phyloP scores from a whole-genome alignment of 2,113 vertebrate genomes.

The Harpagus bidentatus region DNA sequence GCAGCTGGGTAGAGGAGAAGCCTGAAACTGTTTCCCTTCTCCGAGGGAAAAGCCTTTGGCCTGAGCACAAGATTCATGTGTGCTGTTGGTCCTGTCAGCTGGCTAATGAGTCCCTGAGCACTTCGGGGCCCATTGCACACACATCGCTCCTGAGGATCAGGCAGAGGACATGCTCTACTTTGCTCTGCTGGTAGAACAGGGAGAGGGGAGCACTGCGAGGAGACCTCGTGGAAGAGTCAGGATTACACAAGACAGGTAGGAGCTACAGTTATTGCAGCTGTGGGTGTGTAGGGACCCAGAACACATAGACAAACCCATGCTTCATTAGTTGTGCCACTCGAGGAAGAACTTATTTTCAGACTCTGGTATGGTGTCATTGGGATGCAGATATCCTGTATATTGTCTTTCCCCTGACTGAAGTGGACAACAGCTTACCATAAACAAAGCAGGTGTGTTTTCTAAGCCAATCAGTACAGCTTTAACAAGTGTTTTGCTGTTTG shows the following conservation, averaged over 20 bases:
- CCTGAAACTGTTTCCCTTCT: too few species aligned
- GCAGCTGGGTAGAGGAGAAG: background rate
- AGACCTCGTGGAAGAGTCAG: rapidly evolving
- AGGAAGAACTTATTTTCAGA: background rate
- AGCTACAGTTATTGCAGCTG: background rate
- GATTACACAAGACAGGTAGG: background rate
- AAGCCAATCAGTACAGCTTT: background rate
- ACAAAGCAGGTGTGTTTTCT: background rate
- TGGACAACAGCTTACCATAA: background rate
- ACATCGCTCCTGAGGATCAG: rapidly evolving
- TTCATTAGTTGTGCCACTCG: rapidly evolving
- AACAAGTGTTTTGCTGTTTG: background rate
- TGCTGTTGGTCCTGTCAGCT: background rate
- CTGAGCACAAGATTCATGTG: rapidly evolving
- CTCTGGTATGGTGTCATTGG: rapidly evolving
- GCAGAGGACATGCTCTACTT: background rate
- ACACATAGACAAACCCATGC: rapidly evolving
- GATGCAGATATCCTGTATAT: rapidly evolving
- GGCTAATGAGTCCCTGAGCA: too few species aligned
- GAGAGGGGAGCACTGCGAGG: background rate
- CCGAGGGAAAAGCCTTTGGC: background rate
- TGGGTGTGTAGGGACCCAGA: rapidly evolving
- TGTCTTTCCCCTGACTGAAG: background rate
- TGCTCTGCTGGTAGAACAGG: background rate
- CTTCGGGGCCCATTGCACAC: rapidly evolving